Evolutionary conservation across 2,797 vertebrate genomes (phyloP).

Genomic region (Fratercula arctica): DNA sequence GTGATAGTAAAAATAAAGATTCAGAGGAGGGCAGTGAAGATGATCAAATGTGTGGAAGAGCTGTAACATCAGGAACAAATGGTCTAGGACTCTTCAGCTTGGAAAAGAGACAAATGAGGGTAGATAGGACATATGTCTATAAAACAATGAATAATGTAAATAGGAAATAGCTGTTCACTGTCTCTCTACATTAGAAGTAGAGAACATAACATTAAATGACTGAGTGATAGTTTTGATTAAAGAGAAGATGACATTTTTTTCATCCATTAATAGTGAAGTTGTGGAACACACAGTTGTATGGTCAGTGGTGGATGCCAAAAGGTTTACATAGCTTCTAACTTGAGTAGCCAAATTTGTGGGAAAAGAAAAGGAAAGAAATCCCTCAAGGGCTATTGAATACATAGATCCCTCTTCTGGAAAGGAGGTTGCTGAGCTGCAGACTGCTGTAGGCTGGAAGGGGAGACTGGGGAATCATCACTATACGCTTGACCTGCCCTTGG

Average conservation of each 20-base stretch:
- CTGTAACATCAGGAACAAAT: background rate
- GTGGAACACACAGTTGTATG: background rate
- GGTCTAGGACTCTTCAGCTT: background rate
- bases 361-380: background rate
- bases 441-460: background rate
- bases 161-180: background rate
- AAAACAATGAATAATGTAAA: background rate
- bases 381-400: background rate
- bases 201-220: background rate
- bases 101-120: background rate
- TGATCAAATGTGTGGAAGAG: background rate
- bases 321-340: background rate
- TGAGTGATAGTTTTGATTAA: background rate
- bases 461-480: slow-evolving; percentile 28
- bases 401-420: slow-evolving; percentile 44
- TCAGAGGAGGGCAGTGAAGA: background rate
- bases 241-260: background rate
- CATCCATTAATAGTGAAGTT: background rate
- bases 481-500: slow-evolving; percentile 28
- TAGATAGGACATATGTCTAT: background rate
- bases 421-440: slow-evolving; percentile 43
- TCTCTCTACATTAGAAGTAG: background rate
- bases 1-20: background rate
- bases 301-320: background rate
- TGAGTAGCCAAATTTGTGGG: background rate